Conservation (phyloP, 2,888 invertebrate genomes). For the Microctonus aethiopoides region DNA sequence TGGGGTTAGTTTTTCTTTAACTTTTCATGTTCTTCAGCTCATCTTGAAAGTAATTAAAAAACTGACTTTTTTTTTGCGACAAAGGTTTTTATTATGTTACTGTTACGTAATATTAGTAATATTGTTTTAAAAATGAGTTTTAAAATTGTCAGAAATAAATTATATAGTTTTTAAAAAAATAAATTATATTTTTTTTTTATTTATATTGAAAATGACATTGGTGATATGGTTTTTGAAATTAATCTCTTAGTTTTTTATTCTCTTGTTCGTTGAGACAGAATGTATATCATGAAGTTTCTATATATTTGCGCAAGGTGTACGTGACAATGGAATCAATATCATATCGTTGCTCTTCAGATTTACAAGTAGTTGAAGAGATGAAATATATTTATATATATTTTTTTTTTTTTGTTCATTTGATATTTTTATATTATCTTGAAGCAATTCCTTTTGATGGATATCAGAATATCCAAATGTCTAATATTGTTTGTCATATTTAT, state of each 20-base stretch:
- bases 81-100: neutral
- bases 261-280: neutral
- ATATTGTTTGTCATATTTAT: too few relatives aligned
- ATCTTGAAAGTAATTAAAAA: neutral
- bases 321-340: conserved; percentile 12
- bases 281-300: neutral
- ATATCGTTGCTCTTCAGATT: neutral
- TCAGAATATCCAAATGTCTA: too few relatives aligned
- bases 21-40: neutral
- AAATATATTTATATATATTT: neutral
- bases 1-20: neutral
- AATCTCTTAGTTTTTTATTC: neutral
- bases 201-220: neutral
- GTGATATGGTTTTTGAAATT: neutral
- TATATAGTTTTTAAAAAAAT: too few relatives aligned
- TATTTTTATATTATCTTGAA: neutral
- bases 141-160: neutral
- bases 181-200: too few relatives aligned
- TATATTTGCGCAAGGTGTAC: neutral
- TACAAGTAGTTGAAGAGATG: neutral
- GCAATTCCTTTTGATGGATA: neutral
- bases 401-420: neutral
- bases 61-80: neutral
- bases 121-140: neutral
- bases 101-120: neutral